A percentile compares a stretch with the other conserved stretches of the same genome.
phyloP scores from a whole-genome alignment of 2,888 invertebrate genomes.

The Sinelater perroti region DNA sequence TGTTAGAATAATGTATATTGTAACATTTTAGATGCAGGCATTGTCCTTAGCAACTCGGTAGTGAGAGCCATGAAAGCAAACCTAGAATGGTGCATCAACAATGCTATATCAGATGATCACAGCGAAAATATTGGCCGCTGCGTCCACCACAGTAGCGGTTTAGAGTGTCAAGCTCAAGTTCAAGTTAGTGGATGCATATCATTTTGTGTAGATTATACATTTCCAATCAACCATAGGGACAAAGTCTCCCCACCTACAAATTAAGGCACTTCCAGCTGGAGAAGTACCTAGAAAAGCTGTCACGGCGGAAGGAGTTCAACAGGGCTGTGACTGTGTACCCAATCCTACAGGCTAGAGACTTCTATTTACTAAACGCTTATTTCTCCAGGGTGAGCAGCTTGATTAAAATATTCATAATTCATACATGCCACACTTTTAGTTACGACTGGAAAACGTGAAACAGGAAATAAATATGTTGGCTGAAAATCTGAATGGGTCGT shows the following conservation, averaged over 20 bases:
- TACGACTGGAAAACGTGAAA: conserved; percentile 49
- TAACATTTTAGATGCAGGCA: conserved; percentile 74
- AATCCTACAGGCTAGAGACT: conserved; percentile 67
- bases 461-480: conserved; percentile 49
- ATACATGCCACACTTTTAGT: conserved; percentile 42
- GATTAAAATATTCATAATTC: too few relatives aligned
- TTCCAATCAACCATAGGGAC: conserved; percentile 55
- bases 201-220: not conserved
- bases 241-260: conserved; percentile 55
- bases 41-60: conserved; percentile 88
- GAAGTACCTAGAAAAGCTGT: conserved; percentile 57
- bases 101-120: conserved; percentile 82
- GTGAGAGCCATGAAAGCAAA: conserved; percentile 79
- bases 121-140: conserved; percentile 91
- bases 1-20: not conserved
- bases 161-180: conserved; percentile 66
- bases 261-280: conserved; percentile 61
- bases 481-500: conserved; percentile 58
- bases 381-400: conserved; percentile 73
- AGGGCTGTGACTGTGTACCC: conserved; percentile 73
- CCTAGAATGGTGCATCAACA: conserved; percentile 90
- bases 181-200: conserved; percentile 60
- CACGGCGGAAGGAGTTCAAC: conserved; percentile 61
- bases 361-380: conserved; percentile 77
- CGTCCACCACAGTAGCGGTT: conserved; percentile 74